These are phyloP conservation scores for Phalanger gymnotis DNA, from an alignment of 2,797 vertebrate species.

Conservation along the genomic window DNA sequence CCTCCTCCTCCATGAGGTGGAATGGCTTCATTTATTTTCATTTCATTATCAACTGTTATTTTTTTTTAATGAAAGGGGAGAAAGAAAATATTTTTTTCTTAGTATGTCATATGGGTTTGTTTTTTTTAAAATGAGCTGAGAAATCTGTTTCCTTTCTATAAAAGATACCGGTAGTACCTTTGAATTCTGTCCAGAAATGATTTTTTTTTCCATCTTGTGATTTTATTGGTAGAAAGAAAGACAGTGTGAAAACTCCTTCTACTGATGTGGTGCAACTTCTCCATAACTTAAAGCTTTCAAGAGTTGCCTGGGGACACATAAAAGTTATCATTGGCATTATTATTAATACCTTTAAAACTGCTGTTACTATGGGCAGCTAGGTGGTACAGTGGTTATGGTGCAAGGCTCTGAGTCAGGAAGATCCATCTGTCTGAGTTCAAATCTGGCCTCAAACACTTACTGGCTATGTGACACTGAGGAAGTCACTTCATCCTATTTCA, in stretches of 20 bases:
- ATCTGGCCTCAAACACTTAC: background rate
- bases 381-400: background rate
- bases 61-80: constrained; percentile 72
- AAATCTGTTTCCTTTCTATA: constrained; percentile 66
- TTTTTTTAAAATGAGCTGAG: constrained; percentile 64
- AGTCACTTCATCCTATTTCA: background rate
- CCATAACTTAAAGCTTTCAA: background rate
- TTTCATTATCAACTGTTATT: constrained; percentile 84
- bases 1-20: constrained; percentile 69
- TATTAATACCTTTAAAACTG: background rate
- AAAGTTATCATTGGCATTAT: background rate
- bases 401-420: background rate
- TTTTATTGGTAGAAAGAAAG: background rate
- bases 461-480: background rate
- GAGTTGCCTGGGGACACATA: background rate
- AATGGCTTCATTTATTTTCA: constrained; percentile 82
- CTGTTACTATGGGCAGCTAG: background rate
- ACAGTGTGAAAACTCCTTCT: background rate
- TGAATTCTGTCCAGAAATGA: constrained; percentile 25
- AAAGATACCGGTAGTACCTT: constrained; percentile 44
- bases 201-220: background rate
- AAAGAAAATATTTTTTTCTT: constrained; percentile 65
- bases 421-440: background rate
- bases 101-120: constrained; percentile 52
- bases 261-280: background rate